Evolutionary conservation across 2,888 invertebrate genomes (phyloP).

Genomic region (Bhutanitis thaidina): DNA sequence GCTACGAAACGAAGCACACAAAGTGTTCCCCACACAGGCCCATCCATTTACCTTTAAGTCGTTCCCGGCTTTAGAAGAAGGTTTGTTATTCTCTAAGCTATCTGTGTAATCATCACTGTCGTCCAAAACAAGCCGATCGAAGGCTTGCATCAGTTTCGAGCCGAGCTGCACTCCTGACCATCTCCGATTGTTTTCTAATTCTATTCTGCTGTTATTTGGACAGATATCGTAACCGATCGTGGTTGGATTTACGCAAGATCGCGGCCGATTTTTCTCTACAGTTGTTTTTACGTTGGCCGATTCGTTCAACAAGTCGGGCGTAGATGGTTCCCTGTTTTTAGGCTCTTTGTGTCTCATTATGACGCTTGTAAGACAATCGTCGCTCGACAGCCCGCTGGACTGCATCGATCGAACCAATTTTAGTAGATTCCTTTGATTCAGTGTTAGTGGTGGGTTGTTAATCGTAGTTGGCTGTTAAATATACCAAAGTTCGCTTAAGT

Average conservation of each 20-base stretch:
- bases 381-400: constrained; percentile 77
- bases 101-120: constrained; percentile 88
- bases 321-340: constrained; percentile 71
- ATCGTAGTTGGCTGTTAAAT: constrained; percentile 78
- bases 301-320: constrained; percentile 80
- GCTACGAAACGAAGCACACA: constrained; percentile 42
- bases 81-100: constrained; percentile 83
- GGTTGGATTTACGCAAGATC: constrained; percentile 84
- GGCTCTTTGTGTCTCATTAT: constrained; percentile 75
- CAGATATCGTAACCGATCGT: constrained; percentile 70
- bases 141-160: constrained; percentile 85
- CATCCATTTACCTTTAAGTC: constrained; percentile 69
- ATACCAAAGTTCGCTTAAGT: constrained; percentile 66
- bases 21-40: constrained; percentile 37
- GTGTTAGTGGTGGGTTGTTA: constrained; percentile 77
- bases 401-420: constrained; percentile 80
- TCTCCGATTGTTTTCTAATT: constrained; percentile 79
- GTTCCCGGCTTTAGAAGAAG: constrained; percentile 71
- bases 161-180: constrained; percentile 87
- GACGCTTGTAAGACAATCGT: constrained; percentile 74
- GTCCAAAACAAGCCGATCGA: constrained; percentile 83
- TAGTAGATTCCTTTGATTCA: constrained; percentile 79
- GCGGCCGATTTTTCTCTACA: constrained; percentile 81
- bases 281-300: constrained; percentile 74
- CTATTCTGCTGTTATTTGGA: constrained; percentile 70